Evolutionary conservation across 2,888 invertebrate species (phyloP).

Genomic region (Synanthedon myopaeformis): DNA sequence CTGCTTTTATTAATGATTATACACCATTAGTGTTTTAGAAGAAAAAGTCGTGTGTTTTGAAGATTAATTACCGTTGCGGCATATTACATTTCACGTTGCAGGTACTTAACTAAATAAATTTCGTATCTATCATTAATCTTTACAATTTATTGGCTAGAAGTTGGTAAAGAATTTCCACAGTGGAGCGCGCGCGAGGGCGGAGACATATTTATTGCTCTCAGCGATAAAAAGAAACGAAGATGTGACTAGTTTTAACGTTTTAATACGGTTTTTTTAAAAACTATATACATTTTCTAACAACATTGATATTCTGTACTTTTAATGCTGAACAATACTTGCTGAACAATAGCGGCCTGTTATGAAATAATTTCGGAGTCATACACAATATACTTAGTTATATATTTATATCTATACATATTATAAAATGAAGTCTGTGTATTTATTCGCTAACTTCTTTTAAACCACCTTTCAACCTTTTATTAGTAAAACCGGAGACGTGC

Average conservation of each 20-base stretch:
- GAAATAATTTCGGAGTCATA: too few species aligned
- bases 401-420: too few species aligned
- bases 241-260: constrained; percentile 38
- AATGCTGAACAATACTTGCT: too few species aligned
- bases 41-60: constrained; percentile 19
- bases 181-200: constrained; percentile 39
- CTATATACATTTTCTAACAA: constrained; percentile 20
- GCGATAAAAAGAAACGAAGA: constrained; percentile 45
- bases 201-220: constrained; percentile 51
- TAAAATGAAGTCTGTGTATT: too few species aligned
- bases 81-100: constrained; percentile 53
- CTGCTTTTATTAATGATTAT: too few species aligned
- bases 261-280: constrained; percentile 29
- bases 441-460: too few species aligned
- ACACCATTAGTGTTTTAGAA: neutral
- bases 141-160: constrained; percentile 51
- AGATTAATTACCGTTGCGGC: constrained; percentile 55
- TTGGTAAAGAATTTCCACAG: constrained; percentile 38
- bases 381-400: too few species aligned
- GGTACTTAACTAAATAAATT: constrained; percentile 58
- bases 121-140: constrained; percentile 60
- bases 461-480: too few species aligned
- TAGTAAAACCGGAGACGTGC: too few species aligned
- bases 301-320: too few species aligned
- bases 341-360: too few species aligned